phyloP scores from a whole-genome alignment of 1,140 invertebrate species.

The Solenopsis fugax region DNA sequence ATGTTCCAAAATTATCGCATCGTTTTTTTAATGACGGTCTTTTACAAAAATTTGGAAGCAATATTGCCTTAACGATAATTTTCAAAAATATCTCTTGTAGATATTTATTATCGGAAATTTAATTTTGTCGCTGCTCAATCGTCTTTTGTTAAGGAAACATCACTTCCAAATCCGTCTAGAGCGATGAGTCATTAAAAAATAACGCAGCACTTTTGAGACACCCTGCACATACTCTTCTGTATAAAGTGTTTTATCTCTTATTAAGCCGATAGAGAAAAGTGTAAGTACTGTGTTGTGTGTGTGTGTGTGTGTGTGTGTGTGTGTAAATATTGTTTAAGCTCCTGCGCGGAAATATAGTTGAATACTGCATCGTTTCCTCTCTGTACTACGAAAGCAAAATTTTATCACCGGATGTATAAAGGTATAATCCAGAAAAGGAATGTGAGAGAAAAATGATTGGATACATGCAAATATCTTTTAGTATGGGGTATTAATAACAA shows the following conservation, averaged over 20 bases:
- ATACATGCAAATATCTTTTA: slow-evolving; percentile 55
- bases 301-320: background rate
- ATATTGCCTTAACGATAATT: slow-evolving; percentile 23
- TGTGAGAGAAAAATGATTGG: slow-evolving; percentile 47
- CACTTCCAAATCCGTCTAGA: slow-evolving; percentile 12
- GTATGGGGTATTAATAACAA: slow-evolving; percentile 50
- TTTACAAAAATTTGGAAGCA: slow-evolving; percentile 14
- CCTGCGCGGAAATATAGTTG: slow-evolving; percentile 27
- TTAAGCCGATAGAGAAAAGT: slow-evolving; percentile 44
- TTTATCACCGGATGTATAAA: slow-evolving; percentile 24
- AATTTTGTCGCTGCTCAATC: background rate
- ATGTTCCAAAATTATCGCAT: slow-evolving; percentile 51
- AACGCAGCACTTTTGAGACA: slow-evolving; percentile 53
- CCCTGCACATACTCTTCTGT: slow-evolving; percentile 39
- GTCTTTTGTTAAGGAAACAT: background rate
- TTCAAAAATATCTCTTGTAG: slow-evolving; percentile 19
- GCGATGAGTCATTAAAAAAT: slow-evolving; percentile 47
- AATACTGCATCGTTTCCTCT: slow-evolving; percentile 44
- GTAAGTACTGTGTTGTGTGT: background rate
- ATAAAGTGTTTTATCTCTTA: slow-evolving; percentile 42
- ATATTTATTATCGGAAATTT: slow-evolving; percentile 28
- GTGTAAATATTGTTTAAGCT: slow-evolving; percentile 46
- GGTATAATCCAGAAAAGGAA: slow-evolving; percentile 53
- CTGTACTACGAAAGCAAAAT: slow-evolving; percentile 50
- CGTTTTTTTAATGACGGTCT: slow-evolving; percentile 37